Base-by-base conservation (phyloP, 2,888 invertebrate species). In the Chloromyia formosa region DNA sequence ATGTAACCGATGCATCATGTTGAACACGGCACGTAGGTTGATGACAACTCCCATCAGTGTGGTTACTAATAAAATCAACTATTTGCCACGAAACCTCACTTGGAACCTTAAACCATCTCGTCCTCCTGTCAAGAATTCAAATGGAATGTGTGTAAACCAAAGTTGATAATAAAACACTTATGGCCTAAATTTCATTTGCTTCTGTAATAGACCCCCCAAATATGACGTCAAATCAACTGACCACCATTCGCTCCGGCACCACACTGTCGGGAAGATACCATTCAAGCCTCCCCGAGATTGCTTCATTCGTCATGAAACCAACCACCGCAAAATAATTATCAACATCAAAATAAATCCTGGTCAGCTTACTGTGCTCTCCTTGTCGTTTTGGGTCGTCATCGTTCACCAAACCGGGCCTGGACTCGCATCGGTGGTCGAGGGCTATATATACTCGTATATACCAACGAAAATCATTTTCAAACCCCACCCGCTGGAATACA, bases 311-410 rank as follows among this genome's bases (percentile, higher is more conserved):
- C 66, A 66, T 66, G 16, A 10, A 49, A 45, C 49, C 45, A 22
- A 49, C 66, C 23, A 45, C 45, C 66, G 66, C 66, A 66, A 66
- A 66, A 66, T 66, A 66, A 66, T 66, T 66, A 66, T 66, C 66
- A 49, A 23, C 45, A 66, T 45, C 45, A 9, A 66, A 49, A 66
- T 49, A 66, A 66, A 66, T 66, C 66, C 22, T 16, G 14, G 56
- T 12, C 10, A 20, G 56, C 49, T n/a, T n/a, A n/a, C 12, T 5
- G 10, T 56, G 20, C 20, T 20, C 56, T n/a, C 22, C 20, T 10
- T 56, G 16, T 20, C 49, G 49, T 49, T 3, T 10, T 12, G 2
- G 7, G 27, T 35, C 2, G 27, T 35, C 27, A 35, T 35, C 7
- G 27, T 35, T 35, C 27, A 35, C 27, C 27, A 7, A 35, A 35